Base-by-base conservation (phyloP, 2,797 vertebrate species). In the Liparis tanakae region DNA sequence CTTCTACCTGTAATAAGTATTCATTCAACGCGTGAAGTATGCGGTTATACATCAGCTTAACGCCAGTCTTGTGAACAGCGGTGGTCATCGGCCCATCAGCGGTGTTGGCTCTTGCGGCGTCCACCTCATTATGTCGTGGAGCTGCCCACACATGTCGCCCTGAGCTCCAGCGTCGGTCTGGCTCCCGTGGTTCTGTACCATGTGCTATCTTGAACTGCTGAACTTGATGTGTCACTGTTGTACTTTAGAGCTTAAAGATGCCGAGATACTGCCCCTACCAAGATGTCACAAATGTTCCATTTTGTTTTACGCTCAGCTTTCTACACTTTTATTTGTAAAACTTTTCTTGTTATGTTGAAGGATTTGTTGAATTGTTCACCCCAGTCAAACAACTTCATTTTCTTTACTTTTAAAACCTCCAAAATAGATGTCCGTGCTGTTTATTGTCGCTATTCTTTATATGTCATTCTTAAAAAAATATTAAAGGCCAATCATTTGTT, bases 211-310 rank as follows among this genome's bases (percentile, higher is more conserved):
- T 53, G 51, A 53, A 25, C 51, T 53, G 20, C 51, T 25, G 20
- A 53, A 25, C 54, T 56, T 56, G 30, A 56, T 56, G 54, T 55
- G 57, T 43, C 58, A 60, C 20, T 6, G n/a, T 59, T 41, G n/a
- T 14, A 41, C 37, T 25, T 53, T 10, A 48, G 46, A 37, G 56
- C 34, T 58, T 18, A 20, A 58, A 20, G 34, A 58, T 36, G 2
- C 17, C 17, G 0, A 34, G 33, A 57, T 12, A n/a, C 33, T 6
- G 18, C 2, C 17, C 30, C 17, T 36, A 30, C 5, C 33, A 15
- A 46, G 44, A 36, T 17, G 34, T 57, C 55, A 12, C 17, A 37
- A 20, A 20, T 18, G 10, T 20, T 36, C 6, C 18, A 6, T 58
- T 58, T 36, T 37, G 34, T 20, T 37, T 37, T 20, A 37, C 0